These are phyloP conservation scores for Gymnogyps californianus DNA, from an alignment of 2,113 vertebrate genomes.

Conservation along the genomic window DNA sequence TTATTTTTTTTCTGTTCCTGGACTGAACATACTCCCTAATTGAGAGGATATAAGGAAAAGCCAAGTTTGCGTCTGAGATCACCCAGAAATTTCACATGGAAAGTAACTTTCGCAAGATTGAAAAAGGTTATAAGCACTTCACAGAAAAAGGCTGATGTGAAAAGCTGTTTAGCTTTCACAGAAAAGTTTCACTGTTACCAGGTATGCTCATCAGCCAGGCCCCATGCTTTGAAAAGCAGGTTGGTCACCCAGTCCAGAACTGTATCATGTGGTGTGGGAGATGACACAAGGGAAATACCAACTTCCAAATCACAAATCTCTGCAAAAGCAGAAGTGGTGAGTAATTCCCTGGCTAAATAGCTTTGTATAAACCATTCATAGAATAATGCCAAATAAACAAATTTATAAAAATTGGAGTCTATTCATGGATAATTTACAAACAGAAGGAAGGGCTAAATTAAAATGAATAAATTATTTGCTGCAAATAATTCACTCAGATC, in stretches of 20 bases:
- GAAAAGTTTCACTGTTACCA: background rate
- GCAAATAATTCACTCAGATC: slow-evolving; percentile 57
- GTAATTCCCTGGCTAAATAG: slow-evolving; percentile 9
- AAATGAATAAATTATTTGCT: slow-evolving; percentile 59
- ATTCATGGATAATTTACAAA: slow-evolving; percentile 50
- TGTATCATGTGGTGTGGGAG: background rate
- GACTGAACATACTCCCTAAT: background rate
- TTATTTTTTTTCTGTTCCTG: background rate
- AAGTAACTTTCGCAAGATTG: background rate
- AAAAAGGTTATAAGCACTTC: background rate
- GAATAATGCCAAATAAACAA: slow-evolving; percentile 45
- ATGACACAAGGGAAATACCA: background rate
- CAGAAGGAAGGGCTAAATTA: slow-evolving; percentile 31
- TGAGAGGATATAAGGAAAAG: background rate
- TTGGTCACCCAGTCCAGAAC: background rate
- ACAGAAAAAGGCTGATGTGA: background rate
- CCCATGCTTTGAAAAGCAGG: background rate
- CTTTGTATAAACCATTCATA: background rate
- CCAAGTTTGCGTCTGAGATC: background rate
- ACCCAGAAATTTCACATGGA: background rate
- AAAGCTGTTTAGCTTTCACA: background rate
- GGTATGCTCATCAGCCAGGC: background rate
- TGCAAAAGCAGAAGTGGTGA: background rate
- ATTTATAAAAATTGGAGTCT: slow-evolving; percentile 48
- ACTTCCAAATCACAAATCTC: background rate